A percentile compares a stretch with the other conserved stretches of the same genome.
Evolutionary conservation across 2,113 vertebrate species (phyloP).

Genomic region (Erythrolamprus reginae): DNA sequence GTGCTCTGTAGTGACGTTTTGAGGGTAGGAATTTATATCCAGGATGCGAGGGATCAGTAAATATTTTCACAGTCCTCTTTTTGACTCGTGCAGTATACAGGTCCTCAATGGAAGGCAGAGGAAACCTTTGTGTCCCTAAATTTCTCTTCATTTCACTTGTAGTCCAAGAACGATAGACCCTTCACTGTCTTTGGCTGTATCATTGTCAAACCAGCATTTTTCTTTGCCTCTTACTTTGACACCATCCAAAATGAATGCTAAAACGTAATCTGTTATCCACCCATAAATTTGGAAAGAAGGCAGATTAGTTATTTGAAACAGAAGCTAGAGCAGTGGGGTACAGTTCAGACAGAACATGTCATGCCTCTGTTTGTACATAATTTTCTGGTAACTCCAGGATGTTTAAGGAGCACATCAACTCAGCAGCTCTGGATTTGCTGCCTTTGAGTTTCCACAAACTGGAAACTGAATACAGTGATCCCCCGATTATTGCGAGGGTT

Average conservation of each 20-base stretch:
- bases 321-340: background rate
- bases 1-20: too few relatives aligned
- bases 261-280: background rate
- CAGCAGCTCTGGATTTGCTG: background rate
- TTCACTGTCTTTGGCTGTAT: background rate
- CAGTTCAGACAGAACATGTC: background rate
- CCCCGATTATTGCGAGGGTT: too few relatives aligned
- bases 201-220: background rate
- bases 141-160: background rate
- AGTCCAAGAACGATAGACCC: background rate
- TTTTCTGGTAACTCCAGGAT: background rate
- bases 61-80: too few relatives aligned
- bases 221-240: background rate
- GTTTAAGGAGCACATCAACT: background rate
- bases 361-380: background rate
- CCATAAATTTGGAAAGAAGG: background rate
- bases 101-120: too few relatives aligned
- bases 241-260: background rate
- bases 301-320: background rate
- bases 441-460: background rate
- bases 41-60: too few relatives aligned
- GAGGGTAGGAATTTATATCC: too few relatives aligned
- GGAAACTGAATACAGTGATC: background rate
- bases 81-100: too few relatives aligned
- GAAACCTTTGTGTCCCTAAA: background rate